Evolutionary conservation across 2,113 vertebrate species (phyloP), one percentile per base, ranked within the genome.

Genomic region (Zosterops pallidus): DNA sequence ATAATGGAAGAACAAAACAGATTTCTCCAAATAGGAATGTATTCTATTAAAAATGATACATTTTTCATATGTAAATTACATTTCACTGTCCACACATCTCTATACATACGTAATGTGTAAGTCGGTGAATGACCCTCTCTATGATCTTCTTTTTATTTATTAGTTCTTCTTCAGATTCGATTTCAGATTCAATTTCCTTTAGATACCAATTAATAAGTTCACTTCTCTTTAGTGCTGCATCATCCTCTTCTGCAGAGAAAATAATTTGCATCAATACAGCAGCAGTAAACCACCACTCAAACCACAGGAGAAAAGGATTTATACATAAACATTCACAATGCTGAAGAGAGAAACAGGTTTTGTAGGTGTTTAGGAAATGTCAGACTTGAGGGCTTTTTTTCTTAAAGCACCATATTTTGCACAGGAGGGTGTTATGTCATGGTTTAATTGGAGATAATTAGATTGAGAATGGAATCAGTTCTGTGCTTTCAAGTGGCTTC

Each of bases 141-240:
- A 99, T 99, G 93, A 99, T 98, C 53, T 97, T 98, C 97, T 99
- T 99, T 96, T 98, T 99, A 90, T 98, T 99, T 97, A 99, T 98
- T 26, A 99, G 98, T 56, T 99, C 98, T 91, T 99, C 98, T 98
- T 99, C 99, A 13, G 99, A 99, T 86, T 99, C 99, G 16, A 99
- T 99, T 97, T 99, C 99, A 5, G 99, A 98, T 97, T 99, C 99
- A 1, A 99, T 99, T 97, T 99, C 99, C 91, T 99, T 99, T 94
- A 99, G 98, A 89, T 99, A 99, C 99, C 99, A 99, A 96, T 99
- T 99, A 90, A 99, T 98, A 79, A 99, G 99, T 10, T 98, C 98
- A 12, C 98, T 99, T 84, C 98, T 99, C 97, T 98, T 99, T 94
- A 99, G 98, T 18, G 98, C 97, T 12, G 97, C 97, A 91, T 99